A percentile compares a stretch with the other conserved stretches of the same genome.
Evolutionary conservation across 53 echinoderm and acorn worm species (phyloP).

Genomic region (Pentamera pediparva): DNA sequence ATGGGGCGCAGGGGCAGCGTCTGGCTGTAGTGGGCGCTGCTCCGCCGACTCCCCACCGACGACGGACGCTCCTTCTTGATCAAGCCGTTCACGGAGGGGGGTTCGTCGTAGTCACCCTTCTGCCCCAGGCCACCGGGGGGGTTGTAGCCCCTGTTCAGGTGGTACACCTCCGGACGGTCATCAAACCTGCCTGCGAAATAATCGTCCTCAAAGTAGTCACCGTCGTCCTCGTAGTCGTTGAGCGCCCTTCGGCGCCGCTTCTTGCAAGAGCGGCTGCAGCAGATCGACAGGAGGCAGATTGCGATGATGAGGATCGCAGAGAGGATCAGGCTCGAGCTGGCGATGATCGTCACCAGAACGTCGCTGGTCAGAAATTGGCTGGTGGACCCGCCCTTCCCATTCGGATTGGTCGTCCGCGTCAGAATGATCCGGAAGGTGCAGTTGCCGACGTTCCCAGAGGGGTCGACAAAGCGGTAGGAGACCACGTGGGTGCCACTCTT

Average conservation of each 20-base stretch:
- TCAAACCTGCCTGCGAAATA: not conserved
- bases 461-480: constrained; percentile 12
- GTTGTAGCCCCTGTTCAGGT: not conserved
- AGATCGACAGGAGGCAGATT: not conserved
- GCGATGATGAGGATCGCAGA: not conserved
- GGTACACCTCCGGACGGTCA: not conserved
- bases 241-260: not conserved
- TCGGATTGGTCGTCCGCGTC: too few species aligned
- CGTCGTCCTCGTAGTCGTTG: not conserved
- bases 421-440: constrained; percentile 14
- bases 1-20: constrained; percentile 6
- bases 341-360: not conserved
- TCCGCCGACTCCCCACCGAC: not conserved
- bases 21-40: not conserved
- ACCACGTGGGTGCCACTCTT: not conserved
- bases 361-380: not conserved
- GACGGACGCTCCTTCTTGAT: not conserved
- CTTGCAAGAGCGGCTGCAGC: not conserved
- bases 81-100: not conserved
- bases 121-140: not conserved
- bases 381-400: not conserved
- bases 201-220: not conserved
- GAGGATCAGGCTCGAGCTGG: constrained; percentile 8
- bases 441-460: constrained; percentile 3
- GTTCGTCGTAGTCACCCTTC: not conserved